Evolutionary conservation across 2,113 vertebrate species (phyloP).

Genomic region (Ahaetulla prasina): DNA sequence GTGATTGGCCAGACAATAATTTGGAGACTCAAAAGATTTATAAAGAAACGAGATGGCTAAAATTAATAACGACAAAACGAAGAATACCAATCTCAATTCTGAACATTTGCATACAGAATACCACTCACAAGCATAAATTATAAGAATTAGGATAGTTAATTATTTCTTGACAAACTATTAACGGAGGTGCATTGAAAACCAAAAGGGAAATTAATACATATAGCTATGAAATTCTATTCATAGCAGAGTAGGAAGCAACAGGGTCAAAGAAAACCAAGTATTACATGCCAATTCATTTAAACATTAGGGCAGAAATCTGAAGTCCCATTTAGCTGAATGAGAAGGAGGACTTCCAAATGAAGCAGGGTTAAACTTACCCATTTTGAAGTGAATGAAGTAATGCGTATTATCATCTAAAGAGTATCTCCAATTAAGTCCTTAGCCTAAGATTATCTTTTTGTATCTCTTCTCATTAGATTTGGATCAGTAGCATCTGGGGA

Average conservation of each 20-base stretch:
- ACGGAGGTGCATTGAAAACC: background rate
- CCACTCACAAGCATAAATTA: background rate
- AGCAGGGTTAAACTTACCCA: background rate
- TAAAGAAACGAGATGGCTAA: constrained; percentile 7
- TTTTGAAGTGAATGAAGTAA: background rate
- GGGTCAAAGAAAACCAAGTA: background rate
- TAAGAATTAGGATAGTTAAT: background rate
- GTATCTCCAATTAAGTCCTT: background rate
- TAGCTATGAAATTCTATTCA: background rate
- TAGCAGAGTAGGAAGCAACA: background rate
- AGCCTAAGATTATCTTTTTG: background rate
- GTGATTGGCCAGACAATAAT: constrained; percentile 29
- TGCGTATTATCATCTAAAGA: background rate
- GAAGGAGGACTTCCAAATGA: background rate
- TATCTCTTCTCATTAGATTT: background rate
- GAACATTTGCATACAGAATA: background rate
- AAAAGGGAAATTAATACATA: background rate
- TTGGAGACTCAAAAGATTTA: constrained; percentile 8
- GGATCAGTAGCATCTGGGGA: background rate
- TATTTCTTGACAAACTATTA: background rate
- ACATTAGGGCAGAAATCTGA: background rate
- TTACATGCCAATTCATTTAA: background rate
- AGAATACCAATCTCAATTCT: background rate
- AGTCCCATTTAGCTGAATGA: background rate
- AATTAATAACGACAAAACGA: background rate